Evolutionary conservation across 2,888 invertebrate genomes (phyloP).

Genomic region (Napeogenes sylphis): DNA sequence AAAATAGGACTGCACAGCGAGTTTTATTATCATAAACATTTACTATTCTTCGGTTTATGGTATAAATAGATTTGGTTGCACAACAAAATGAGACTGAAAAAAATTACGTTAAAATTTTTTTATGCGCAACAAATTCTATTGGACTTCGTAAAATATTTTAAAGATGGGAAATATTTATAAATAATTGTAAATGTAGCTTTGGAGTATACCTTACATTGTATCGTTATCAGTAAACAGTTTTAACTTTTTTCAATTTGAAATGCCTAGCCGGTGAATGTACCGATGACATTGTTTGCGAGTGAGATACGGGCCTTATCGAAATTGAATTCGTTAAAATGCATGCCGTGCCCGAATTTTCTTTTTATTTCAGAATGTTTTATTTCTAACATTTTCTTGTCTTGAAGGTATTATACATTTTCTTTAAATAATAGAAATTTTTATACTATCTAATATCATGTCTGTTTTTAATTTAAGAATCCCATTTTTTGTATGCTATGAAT

Average conservation of each 20-base stretch:
- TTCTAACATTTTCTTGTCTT: not conserved
- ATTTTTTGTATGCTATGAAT: too few relatives aligned
- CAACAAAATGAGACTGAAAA: too few relatives aligned
- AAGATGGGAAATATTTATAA: too few relatives aligned
- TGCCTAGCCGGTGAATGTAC: slow-evolving; percentile 13
- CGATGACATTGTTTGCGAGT: slow-evolving; percentile 26
- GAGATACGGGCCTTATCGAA: slow-evolving; percentile 30
- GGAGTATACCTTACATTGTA: not conserved
- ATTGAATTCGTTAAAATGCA: slow-evolving; percentile 26
- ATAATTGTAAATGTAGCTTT: not conserved
- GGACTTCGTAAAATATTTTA: too few relatives aligned
- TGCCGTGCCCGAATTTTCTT: slow-evolving; percentile 21
- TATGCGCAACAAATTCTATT: too few relatives aligned
- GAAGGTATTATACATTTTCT: not conserved
- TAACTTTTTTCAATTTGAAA: slow-evolving; percentile 17
- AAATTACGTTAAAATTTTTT: too few relatives aligned
- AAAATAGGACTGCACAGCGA: too few relatives aligned
- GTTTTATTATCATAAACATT: too few relatives aligned
- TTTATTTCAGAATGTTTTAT: slow-evolving; percentile 3
- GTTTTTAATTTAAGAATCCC: too few relatives aligned
- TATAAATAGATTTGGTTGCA: too few relatives aligned
- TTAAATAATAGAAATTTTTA: not conserved
- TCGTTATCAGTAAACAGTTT: slow-evolving; percentile 12
- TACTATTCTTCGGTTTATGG: too few relatives aligned
- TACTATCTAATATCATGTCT: not conserved